Evolutionary conservation across 2,797 vertebrate genomes (phyloP), one percentile per base, ranked within the genome.

Genomic region (Uromys caudimaculatus): DNA sequence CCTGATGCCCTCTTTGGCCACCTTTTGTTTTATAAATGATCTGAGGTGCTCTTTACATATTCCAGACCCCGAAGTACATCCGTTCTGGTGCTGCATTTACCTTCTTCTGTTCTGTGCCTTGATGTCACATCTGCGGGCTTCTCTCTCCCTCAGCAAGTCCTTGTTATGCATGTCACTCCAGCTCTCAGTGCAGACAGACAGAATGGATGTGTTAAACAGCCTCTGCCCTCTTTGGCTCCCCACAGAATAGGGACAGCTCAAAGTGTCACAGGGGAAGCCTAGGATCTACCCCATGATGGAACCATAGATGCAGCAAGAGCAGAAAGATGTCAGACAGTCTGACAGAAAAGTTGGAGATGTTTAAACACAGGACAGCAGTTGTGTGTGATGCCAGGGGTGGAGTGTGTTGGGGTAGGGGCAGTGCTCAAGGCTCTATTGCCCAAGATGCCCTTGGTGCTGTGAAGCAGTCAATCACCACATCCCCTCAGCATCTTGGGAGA

Each of bases 161-260:
- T 67, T 9, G 1, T 41, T 54, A n/a, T 32, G 17, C 3, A 0
- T 0, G 3, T 16, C 54, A 14, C 38, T 44, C 23, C 9, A 6
- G 1, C 9, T 47, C 50, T 44, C 2, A 35, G 38, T 50, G 41
- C 38, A 52, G 38, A 71, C 19, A 7, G 21, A 32, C 29, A 62
- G 24, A 19, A 1, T 2, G 6, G 16, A 14, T 0, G 0, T 41
- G 35, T 4, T 3, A 27, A 38, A 19, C 14, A 27, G 69, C 27
- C 54, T 19, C 2, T 0, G 2, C 14, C 32, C 13, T 69, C 50
- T 52, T 58, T 52, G 16, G 38, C 41, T 27, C 58, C 9, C 1
- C 1, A 4, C 1, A 0, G 13, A 6, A 6, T 24, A 11, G 38
- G 24, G 8, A 50, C 0, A 19, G 1, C 23, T 47, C 14, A n/a